These are phyloP conservation scores for Zelostemma sp. DNA, from an alignment of 1,140 invertebrate species.

Conservation along the genomic window DNA sequence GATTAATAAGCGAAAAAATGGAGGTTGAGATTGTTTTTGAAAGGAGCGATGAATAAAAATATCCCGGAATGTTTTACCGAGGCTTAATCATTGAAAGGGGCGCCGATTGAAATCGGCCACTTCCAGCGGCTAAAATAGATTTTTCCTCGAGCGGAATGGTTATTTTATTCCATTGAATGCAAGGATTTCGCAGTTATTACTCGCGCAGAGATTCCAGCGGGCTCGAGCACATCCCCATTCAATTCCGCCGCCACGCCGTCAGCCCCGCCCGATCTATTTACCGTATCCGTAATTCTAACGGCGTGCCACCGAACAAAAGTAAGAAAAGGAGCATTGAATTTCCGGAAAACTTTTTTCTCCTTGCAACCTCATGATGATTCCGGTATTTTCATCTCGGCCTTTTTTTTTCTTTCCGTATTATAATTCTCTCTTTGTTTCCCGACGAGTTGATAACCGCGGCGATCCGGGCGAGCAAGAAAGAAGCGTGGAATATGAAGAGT, in stretches of 20 bases:
- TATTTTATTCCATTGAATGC: conserved; percentile 25
- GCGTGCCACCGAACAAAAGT: conserved; percentile 30
- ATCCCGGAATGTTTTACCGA: not conserved
- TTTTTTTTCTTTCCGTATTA: conserved; percentile 14
- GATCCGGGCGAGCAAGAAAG: no score
- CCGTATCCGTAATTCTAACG: conserved; percentile 47
- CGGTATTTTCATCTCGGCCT: not conserved
- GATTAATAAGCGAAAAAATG: not conserved
- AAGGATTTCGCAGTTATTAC: conserved; percentile 32
- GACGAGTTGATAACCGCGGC: no score
- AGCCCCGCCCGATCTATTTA: conserved; percentile 32
- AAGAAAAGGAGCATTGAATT: conserved; percentile 51
- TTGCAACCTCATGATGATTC: conserved; percentile 48
- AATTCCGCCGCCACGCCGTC: not conserved
- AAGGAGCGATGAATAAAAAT: not conserved
- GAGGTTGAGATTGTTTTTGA: no score
- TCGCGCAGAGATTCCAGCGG: conserved; percentile 10
- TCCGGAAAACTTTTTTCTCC: conserved; percentile 54
- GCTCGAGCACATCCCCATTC: conserved; percentile 13
- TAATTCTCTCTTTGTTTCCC: not conserved
- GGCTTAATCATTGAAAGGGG: conserved; percentile 9
- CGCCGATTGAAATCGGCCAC: conserved; percentile 4
- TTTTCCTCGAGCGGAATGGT: conserved; percentile 11
- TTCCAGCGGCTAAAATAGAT: not conserved
- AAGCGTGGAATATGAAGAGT: not conserved